Conservation (phyloP, 2,888 invertebrate species). For the Chrysolina americana region DNA sequence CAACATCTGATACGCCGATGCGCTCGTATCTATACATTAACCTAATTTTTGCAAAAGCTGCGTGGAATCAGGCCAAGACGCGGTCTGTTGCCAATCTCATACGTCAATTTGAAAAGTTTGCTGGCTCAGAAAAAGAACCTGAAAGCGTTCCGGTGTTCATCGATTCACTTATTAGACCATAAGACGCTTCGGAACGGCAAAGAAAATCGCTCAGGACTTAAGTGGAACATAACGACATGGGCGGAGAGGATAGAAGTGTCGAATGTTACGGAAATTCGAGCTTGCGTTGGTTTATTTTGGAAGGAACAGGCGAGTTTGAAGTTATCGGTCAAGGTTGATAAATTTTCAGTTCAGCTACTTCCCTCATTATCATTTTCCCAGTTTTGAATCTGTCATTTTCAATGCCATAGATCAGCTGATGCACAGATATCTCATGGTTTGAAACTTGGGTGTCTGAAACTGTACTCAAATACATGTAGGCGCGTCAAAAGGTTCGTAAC, state of each 20-base stretch:
- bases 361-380: no score
- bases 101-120: slow-evolving; percentile 49
- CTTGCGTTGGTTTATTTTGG: no score
- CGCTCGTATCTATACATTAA: slow-evolving; percentile 27
- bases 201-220: slow-evolving; percentile 8
- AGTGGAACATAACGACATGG: slow-evolving; percentile 3
- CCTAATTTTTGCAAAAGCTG: slow-evolving; percentile 30
- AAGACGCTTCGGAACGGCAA: slow-evolving; percentile 25
- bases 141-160: slow-evolving; percentile 54
- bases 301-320: no score
- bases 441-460: no score
- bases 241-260: background rate
- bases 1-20: slow-evolving; percentile 4
- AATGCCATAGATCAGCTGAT: no score
- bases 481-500: no score
- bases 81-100: slow-evolving; percentile 47
- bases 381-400: no score
- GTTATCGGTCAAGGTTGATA: no score
- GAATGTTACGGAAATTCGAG: background rate
- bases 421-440: no score
- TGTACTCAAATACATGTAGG: no score
- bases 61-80: slow-evolving; percentile 43
- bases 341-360: no score
- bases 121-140: slow-evolving; percentile 45
- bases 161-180: slow-evolving; percentile 47